These are phyloP conservation scores for Drosophila picticornis DNA, from an alignment of 2,888 invertebrate species.

Conservation along the genomic window DNA sequence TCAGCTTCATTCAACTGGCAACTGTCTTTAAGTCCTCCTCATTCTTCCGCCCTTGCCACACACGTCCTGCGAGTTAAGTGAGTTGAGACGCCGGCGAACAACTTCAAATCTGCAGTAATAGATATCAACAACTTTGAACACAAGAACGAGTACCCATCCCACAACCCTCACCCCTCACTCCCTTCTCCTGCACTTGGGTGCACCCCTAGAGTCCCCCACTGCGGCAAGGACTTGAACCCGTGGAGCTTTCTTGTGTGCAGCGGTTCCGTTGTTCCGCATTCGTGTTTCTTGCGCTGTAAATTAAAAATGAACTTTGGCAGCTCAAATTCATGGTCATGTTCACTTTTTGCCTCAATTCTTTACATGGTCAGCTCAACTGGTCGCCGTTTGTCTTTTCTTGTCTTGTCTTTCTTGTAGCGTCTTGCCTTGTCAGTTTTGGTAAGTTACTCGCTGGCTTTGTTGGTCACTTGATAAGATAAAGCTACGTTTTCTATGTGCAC, in stretches of 20 bases:
- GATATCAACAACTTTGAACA: constrained; percentile 77
- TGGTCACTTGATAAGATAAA: constrained; percentile 71
- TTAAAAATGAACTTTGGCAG: constrained; percentile 78
- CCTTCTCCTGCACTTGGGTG: background rate
- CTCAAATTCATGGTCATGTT: constrained; percentile 78
- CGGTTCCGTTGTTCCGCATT: constrained; percentile 43
- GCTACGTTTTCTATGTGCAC: constrained; percentile 33
- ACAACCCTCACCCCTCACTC: background rate
- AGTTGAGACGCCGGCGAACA: constrained; percentile 73
- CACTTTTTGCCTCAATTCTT: constrained; percentile 63
- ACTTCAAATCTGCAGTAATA: constrained; percentile 79
- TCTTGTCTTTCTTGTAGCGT: constrained; percentile 20
- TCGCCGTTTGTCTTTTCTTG: constrained; percentile 54
- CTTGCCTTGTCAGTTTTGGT: constrained; percentile 34
- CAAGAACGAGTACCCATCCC: constrained; percentile 18
- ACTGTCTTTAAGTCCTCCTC: constrained; percentile 53
- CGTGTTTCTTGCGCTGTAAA: constrained; percentile 46
- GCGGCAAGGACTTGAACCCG: constrained; percentile 18
- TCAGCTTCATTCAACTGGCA: constrained; percentile 74
- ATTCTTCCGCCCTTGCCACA: constrained; percentile 20
- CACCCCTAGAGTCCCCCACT: background rate
- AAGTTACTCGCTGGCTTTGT: constrained; percentile 60
- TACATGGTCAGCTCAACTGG: constrained; percentile 55
- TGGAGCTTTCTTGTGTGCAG: constrained; percentile 15
- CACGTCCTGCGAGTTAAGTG: constrained; percentile 62